Percentiles rank a stretch among this genome's conserved stretches.
Evolutionary conservation across 1,140 invertebrate species (phyloP).

Genomic region (Dreissena rostriformis): DNA sequence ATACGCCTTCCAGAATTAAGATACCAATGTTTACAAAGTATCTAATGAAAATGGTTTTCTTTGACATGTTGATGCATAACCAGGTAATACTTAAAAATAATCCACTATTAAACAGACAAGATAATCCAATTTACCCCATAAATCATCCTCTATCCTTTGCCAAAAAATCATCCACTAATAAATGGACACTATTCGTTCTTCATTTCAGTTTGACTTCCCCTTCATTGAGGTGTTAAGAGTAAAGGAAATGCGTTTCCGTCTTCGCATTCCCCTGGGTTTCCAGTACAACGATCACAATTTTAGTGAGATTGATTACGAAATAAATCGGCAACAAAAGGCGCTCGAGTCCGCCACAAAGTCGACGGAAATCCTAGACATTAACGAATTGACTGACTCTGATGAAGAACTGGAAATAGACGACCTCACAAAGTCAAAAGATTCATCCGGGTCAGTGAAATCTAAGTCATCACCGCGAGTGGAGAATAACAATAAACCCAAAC

Average conservation of each 20-base stretch:
- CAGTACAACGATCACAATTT: slow-evolving; percentile 73
- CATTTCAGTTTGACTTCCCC: slow-evolving; percentile 76
- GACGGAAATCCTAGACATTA: slow-evolving; percentile 53
- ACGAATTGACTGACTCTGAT: slow-evolving; percentile 61
- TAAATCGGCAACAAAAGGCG: slow-evolving; percentile 53
- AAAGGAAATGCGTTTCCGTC: slow-evolving; percentile 75
- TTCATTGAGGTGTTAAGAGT: slow-evolving; percentile 74
- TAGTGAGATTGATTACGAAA: slow-evolving; percentile 75
- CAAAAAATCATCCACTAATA: too few species aligned
- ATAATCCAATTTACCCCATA: too few species aligned
- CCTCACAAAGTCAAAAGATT: not conserved
- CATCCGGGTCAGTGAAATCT: not conserved
- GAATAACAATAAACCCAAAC: slow-evolving; percentile 30
- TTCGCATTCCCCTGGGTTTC: slow-evolving; percentile 71
- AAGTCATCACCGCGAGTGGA: not conserved
- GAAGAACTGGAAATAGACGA: slow-evolving; percentile 15
- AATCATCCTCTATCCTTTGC: too few species aligned
- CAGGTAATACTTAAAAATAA: too few species aligned
- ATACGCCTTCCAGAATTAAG: too few species aligned
- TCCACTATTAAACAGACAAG: too few species aligned
- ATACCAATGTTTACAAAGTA: too few species aligned
- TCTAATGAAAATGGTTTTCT: too few species aligned
- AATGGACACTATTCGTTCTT: slow-evolving; percentile 1
- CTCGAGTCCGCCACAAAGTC: slow-evolving; percentile 24
- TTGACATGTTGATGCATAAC: too few species aligned